Base-by-base conservation (phyloP, 2,888 invertebrate species). In the Drosophila maculinotata region DNA sequence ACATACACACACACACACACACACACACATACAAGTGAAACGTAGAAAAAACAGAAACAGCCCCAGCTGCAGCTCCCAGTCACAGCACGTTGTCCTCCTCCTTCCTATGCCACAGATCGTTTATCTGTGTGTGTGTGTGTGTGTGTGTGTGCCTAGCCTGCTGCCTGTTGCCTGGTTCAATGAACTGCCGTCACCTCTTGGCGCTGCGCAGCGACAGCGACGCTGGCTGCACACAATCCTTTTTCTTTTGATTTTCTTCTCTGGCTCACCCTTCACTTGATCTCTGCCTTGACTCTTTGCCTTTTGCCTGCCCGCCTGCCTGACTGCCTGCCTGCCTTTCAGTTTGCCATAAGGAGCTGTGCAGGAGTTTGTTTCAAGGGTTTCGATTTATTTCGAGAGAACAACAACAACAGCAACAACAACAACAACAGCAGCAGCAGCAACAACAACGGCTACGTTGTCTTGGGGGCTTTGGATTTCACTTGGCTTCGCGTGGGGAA, bases 141-240 rank as follows among this genome's bases (percentile, higher is more conserved):
- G 30, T 49, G 64, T 62, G 53, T 57, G 47, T 42, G 42, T 56
- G 60, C 33, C 53, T 59, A 48, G 52, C 59, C 52, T 59, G 44
- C 36, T 66, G 67, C 67, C 66, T 70, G 69, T 63, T 60, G 71
- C 47, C 65, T 76, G 76, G 84, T 87, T 84, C 84, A 84, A 84
- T 81, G 84, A 87, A 87, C 84, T 84, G 68, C 45, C 67, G 84
- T 84, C 84, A 84, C 87, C 84, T 84, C 84, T 76, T 66, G 71
- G 38, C 64, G 81, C 86, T 68, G 84, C 83, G 80, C 79, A 45
- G 76, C 58, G 17, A 66, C 78, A 56, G 63, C 66, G 52, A 36
- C 54, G 68, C 41, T 39, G 15, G 31, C 67, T 39, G 35, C 69
- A 57, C 69, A 65, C 83, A 84, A 84, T 87, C 84, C 84, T 84